Evolutionary conservation across 2,888 invertebrate genomes (phyloP), one percentile per base, ranked within the genome.

Genomic region (Epinotia demarniana): DNA sequence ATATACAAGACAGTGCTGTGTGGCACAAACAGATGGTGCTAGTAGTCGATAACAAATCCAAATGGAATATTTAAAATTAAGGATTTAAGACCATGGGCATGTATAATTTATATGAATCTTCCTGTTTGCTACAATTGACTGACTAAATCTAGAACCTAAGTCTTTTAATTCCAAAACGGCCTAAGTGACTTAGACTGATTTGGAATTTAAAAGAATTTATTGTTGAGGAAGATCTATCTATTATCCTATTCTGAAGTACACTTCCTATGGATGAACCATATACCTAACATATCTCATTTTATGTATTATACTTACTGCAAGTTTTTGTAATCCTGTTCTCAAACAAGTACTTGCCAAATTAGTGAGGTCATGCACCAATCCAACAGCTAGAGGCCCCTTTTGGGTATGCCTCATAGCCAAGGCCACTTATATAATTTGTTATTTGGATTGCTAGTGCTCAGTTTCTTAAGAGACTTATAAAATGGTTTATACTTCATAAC

Each of bases 281-380:
- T n/a, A 53, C 23, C 23, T 27, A 27, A 27, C 23, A 27, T 27
- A 27, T 27, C 23, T 27, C 23, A 27, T 8, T 53, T n/a, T 53
- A 1, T 53, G 5, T 16, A 16, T 6, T 53, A 53, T 66, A 53
- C 11, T 27, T 18, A 55, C 27, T 46, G 23, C 19, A 23, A 11
- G 11, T 67, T 60, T 46, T 33, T 73, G 53, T 61, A 67, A 43
- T 62, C 68, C 55, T 71, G 72, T 72, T 63, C 43, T 57, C 46
- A 63, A 33, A 61, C 71, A 79, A 64, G 62, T 75, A 76, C 60
- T 77, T 77, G 76, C 75, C 67, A 76, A 78, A 75, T 73, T 79
- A 68, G 79, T 80, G 79, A 85, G 81, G 81, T 83, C 83, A 83
- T 81, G 77, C 76, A 78, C 79, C 78, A 79, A 81, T 78, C 78